Conservation (phyloP, 2,888 invertebrate genomes). For the Drosophila ochracea region DNA sequence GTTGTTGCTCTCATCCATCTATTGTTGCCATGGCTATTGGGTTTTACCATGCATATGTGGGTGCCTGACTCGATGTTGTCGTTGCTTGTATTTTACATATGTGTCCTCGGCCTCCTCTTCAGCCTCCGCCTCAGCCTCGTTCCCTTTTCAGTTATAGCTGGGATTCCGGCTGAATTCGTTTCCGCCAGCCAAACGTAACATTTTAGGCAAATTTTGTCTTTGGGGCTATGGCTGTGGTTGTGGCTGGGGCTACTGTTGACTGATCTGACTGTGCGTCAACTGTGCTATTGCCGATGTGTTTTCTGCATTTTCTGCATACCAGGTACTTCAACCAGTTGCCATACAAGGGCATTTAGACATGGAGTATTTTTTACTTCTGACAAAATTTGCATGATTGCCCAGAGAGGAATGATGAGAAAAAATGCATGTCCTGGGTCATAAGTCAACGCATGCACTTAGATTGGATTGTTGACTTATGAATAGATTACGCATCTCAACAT, state of each 20-base stretch:
- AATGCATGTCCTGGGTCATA: conserved; percentile 59
- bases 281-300: conserved; percentile 12
- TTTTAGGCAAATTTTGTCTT: conserved; percentile 35
- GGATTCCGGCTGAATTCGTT: conserved; percentile 49
- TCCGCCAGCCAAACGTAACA: conserved; percentile 59
- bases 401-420: conserved; percentile 30
- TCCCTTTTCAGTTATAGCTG: conserved; percentile 42
- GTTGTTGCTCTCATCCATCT: conserved; percentile 27
- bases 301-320: conserved; percentile 35
- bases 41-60: conserved; percentile 37
- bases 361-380: conserved; percentile 19
- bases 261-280: conserved; percentile 3
- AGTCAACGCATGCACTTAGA: conserved; percentile 39
- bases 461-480: conserved; percentile 40
- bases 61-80: conserved; percentile 54
- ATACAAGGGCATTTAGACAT: conserved; percentile 68
- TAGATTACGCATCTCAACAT: conserved; percentile 32
- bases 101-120: conserved; percentile 35
- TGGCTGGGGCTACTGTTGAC: neutral
- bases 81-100: conserved; percentile 60
- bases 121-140: conserved; percentile 12
- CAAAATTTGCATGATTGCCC: conserved; percentile 60
- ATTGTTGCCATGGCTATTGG: conserved; percentile 52
- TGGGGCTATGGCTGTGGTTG: neutral
- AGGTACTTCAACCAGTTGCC: conserved; percentile 72